Conservation (phyloP, 2,113 vertebrate genomes). For the Condylura cristata region DNA sequence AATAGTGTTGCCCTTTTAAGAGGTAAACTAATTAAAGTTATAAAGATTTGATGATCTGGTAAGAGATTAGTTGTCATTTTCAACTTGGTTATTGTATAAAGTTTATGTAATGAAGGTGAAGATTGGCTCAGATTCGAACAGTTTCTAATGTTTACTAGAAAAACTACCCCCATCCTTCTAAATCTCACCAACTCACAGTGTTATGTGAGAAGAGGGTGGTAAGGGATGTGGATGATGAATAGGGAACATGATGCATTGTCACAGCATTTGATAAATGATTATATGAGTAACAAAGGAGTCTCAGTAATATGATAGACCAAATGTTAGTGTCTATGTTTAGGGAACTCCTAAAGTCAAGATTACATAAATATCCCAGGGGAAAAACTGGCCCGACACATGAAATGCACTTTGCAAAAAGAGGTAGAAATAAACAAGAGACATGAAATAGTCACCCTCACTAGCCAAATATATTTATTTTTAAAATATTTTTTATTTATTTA, state of each 20-base stretch:
- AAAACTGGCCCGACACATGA: not conserved
- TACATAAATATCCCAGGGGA: too few species aligned
- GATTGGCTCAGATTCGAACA: not conserved
- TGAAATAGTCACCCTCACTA: not conserved
- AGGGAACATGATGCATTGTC: not conserved
- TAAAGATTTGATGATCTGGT: not conserved
- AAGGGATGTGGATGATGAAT: not conserved
- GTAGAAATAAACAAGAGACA: not conserved
- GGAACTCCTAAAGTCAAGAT: not conserved
- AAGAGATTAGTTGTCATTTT: not conserved
- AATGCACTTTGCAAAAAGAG: not conserved
- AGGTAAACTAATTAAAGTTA: not conserved
- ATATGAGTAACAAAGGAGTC: not conserved
- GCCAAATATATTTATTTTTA: not conserved
- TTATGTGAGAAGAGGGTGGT: not conserved
- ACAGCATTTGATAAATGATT: not conserved
- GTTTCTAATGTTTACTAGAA: not conserved
- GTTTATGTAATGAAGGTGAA: not conserved
- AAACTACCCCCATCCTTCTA: not conserved
- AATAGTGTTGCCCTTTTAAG: not conserved
- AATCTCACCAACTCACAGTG: not conserved
- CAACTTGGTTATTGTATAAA: not conserved
- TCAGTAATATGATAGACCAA: not conserved
- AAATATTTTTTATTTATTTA: too few species aligned
- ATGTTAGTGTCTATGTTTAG: not conserved